These are phyloP conservation scores for Pelosia muscerda DNA, from an alignment of 2,888 invertebrate species.

Conservation along the genomic window DNA sequence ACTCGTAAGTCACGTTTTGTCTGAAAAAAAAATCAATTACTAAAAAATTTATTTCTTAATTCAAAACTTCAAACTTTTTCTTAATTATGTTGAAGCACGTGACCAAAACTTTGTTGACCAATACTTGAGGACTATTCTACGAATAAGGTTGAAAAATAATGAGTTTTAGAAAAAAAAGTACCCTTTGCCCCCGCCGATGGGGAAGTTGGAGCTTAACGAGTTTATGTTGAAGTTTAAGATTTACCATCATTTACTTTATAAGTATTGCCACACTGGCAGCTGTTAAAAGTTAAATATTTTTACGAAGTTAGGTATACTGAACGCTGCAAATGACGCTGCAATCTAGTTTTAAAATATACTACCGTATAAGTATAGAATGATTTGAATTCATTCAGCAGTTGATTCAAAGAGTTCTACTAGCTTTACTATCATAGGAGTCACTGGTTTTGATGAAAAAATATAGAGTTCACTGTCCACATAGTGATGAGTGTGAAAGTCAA, in stretches of 20 bases:
- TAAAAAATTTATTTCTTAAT: background rate
- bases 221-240: background rate
- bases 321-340: no score
- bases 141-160: background rate
- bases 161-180: background rate
- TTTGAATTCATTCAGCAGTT: no score
- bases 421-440: no score
- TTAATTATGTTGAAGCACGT: slow-evolving; percentile 5
- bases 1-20: background rate
- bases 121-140: background rate
- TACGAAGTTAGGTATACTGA: no score
- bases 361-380: no score
- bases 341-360: no score
- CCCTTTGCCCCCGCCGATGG: background rate
- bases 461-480: no score
- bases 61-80: background rate
- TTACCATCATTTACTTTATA: background rate
- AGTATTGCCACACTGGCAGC: background rate
- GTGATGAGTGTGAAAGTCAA: no score
- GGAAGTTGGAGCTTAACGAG: background rate
- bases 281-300: background rate
- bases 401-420: no score
- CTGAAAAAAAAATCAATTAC: slow-evolving; percentile 2
- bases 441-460: no score
- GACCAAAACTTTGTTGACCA: background rate